Conservation (phyloP, 1,140 invertebrate genomes). For the Magallana ariakensis region DNA sequence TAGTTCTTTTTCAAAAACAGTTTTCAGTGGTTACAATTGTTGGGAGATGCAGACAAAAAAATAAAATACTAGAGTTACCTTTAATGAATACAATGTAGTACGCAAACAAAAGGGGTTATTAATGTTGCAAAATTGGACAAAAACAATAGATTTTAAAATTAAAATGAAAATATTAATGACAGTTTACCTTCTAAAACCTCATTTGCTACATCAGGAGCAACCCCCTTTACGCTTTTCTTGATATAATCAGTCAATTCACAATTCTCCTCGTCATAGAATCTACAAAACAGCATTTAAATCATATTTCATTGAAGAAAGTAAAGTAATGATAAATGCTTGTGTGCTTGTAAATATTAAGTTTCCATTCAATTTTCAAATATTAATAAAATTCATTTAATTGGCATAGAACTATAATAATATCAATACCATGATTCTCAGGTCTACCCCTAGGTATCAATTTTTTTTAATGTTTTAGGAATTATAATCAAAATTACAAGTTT, state of each 20-base stretch:
- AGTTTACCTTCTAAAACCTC: constrained; percentile 14
- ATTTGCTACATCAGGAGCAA: no score
- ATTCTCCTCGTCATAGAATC: constrained; percentile 31
- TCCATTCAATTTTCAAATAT: no score
- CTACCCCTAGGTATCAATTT: no score
- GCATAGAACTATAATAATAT: no score
- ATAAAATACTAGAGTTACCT: not conserved
- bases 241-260: not conserved
- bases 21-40: constrained; percentile 9
- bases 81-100: not conserved
- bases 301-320: not conserved
- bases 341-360: not conserved
- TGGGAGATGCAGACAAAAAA: not conserved
- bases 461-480: no score
- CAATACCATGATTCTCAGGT: no score
- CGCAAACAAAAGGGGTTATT: not conserved
- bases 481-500: not conserved
- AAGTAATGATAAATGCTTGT: not conserved
- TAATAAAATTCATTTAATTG: no score
- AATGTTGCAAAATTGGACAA: not conserved
- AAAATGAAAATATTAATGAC: not conserved
- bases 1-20: not conserved
- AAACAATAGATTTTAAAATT: not conserved
- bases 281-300: not conserved
- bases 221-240: constrained; percentile 22